These are phyloP conservation scores for Oryzias curvinotus DNA, from an alignment of 2,113 vertebrate species.

Conservation along the genomic window DNA sequence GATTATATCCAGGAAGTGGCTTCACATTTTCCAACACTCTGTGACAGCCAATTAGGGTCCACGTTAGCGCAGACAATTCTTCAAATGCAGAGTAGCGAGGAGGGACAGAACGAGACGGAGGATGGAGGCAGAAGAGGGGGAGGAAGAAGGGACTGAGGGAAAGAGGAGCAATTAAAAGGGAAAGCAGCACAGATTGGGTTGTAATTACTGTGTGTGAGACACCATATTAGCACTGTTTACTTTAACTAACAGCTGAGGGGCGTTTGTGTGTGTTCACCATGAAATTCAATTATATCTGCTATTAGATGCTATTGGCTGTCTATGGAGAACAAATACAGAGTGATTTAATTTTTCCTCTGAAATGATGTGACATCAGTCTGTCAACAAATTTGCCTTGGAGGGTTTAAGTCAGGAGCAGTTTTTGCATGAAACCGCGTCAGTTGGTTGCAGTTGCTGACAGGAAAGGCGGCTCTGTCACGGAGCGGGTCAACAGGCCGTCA, in stretches of 20 bases:
- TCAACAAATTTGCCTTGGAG: slow-evolving; percentile 19
- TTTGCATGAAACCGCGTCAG: slow-evolving; percentile 2
- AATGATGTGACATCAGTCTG: slow-evolving; percentile 24
- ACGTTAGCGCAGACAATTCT: slow-evolving; percentile 69
- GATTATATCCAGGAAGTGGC: slow-evolving; percentile 73
- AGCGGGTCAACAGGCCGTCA: slow-evolving; percentile 26
- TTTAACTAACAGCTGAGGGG: slow-evolving; percentile 55
- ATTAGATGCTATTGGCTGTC: slow-evolving; percentile 35
- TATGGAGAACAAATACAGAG: slow-evolving; percentile 1
- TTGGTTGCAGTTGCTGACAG: slow-evolving; percentile 24
- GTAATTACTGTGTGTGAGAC: slow-evolving; percentile 67
- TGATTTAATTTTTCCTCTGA: slow-evolving; percentile 19
- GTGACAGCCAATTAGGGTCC: slow-evolving; percentile 78
- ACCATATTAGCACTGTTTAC: slow-evolving; percentile 67
- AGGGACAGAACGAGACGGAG: slow-evolving; percentile 19
- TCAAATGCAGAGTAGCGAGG: slow-evolving; percentile 55
- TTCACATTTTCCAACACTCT: slow-evolving; percentile 59
- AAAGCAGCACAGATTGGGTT: slow-evolving; percentile 63
- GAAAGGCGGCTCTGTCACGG: slow-evolving; percentile 3
- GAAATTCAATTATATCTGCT: slow-evolving; percentile 69
- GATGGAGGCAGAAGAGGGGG: slow-evolving; percentile 4
- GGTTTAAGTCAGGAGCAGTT: slow-evolving; percentile 1
- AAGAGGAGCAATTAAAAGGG: slow-evolving; percentile 70
- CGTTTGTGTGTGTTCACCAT: slow-evolving; percentile 29
- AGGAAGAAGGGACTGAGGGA: slow-evolving; percentile 20